A percentile compares a stretch with the other conserved stretches of the same genome.
Conservation (phyloP, 53 echinoderm and acorn worm species). For the Stichopus horrens region DNA sequence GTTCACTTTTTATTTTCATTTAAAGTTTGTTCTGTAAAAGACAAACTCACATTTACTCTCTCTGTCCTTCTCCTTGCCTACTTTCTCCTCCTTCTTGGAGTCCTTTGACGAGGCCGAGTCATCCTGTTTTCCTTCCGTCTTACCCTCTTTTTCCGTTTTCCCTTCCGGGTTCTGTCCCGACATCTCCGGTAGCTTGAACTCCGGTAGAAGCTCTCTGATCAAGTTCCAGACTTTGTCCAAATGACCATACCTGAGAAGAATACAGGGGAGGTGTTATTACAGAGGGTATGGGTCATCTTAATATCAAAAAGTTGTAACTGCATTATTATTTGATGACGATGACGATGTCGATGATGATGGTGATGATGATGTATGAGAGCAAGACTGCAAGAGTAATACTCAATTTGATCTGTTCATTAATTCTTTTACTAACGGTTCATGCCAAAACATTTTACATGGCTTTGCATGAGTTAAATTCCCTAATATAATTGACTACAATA, state of each 20-base stretch:
- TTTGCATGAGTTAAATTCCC: too few species aligned
- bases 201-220: conserved; percentile 76
- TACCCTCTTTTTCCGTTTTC: conserved; percentile 62
- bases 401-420: too few species aligned
- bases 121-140: conserved; percentile 57
- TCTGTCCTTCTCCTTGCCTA: conserved; percentile 62
- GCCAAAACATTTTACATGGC: too few species aligned
- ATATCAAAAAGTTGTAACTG: too few species aligned
- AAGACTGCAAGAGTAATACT: too few species aligned
- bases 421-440: too few species aligned
- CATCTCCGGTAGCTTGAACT: conserved; percentile 87
- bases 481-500: too few species aligned
- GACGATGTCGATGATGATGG: conserved; percentile 12
- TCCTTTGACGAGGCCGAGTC: conserved; percentile 66
- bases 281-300: too few species aligned
- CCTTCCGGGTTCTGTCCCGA: conserved; percentile 53
- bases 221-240: conserved; percentile 89
- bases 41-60: conserved; percentile 70
- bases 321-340: neutral
- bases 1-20: too few species aligned
- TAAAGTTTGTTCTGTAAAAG: neutral
- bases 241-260: conserved; percentile 79
- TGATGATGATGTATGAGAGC: conserved; percentile 3
- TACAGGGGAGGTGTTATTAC: neutral
- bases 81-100: conserved; percentile 72